These are phyloP conservation scores for Ceratoteleas bidentatus DNA, from an alignment of 1,140 invertebrate genomes.

Conservation along the genomic window DNA sequence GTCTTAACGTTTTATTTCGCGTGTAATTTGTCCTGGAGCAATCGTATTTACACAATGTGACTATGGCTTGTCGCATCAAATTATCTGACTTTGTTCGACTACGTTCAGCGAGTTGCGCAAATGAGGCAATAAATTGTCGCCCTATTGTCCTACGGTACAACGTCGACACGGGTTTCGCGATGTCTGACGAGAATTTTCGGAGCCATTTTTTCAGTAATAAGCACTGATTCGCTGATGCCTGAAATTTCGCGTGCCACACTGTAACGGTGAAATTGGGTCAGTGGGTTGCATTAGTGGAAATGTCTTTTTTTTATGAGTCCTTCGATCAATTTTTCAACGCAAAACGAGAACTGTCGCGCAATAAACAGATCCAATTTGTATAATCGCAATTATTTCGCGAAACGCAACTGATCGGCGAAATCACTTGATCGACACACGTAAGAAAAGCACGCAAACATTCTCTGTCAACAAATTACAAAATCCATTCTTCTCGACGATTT, in stretches of 20 bases:
- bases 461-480: no score
- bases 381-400: no score
- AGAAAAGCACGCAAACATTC: no score
- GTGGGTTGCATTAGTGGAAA: neutral
- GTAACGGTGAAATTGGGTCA: neutral
- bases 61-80: constrained; percentile 44
- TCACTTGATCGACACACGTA: no score
- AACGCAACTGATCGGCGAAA: no score
- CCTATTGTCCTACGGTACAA: constrained; percentile 53
- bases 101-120: constrained; percentile 43
- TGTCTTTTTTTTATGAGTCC: neutral
- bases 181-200: constrained; percentile 17
- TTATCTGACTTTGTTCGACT: constrained; percentile 56
- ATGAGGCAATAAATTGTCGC: constrained; percentile 55
- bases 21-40: constrained; percentile 39
- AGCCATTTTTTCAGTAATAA: constrained; percentile 5
- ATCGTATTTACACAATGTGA: constrained; percentile 42
- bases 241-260: neutral
- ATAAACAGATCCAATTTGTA: no score
- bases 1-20: constrained; percentile 10
- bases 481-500: no score
- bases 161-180: constrained; percentile 37
- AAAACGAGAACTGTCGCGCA: no score
- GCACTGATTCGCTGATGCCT: constrained; percentile 2
- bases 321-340: no score